Base-by-base conservation (phyloP, 1,140 invertebrate species). In the Heterodera carotae region DNA sequence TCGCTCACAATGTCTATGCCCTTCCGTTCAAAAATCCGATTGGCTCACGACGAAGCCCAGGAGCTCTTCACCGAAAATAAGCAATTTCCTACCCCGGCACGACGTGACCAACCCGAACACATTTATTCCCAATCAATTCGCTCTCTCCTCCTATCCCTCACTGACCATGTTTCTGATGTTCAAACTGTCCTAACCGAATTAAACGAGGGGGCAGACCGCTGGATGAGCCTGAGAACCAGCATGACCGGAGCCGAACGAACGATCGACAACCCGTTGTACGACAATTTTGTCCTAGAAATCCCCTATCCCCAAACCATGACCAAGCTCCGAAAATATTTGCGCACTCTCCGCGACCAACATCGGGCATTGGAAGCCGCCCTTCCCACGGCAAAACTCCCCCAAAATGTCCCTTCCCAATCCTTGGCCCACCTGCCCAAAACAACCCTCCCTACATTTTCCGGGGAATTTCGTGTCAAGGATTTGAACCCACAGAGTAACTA, bases 401-500 rank as follows among this genome's bases (percentile, higher is more conserved):
- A 53, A 12, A 12, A 12, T 22, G 1, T 18, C 48, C 4, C 48
- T 10, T 8, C 67, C 0, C 67, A 29, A 5, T 69, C 68, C 31
- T 29, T 43, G 8, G 6, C 25, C 7, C 68, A 69, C 2, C 7
- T 69, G 0, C 68, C 68, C 1, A 36, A 48, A 10, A 33, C 48
- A 27, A 48, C 25, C 2, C 48, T 69, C 10, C 68, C 68, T 2
- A 69, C 25, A 1, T 69, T 69, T 69, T 69, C 25, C 68, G 68
- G 31, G n/a, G 48, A 69, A n/a, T n/a, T n/a, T n/a, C n/a, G n/a
- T n/a, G n/a, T n/a, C n/a, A n/a, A n/a, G n/a, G n/a, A n/a, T n/a
- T n/a, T n/a, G n/a, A n/a, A n/a, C n/a, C n/a, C n/a, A n/a, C n/a
- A n/a, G n/a, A n/a, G n/a, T n/a, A n/a, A n/a, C n/a, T n/a, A n/a